Evolutionary conservation across 2,888 invertebrate genomes (phyloP), one percentile per base, ranked within the genome.

Genomic region (Cheilosia vernalis): DNA sequence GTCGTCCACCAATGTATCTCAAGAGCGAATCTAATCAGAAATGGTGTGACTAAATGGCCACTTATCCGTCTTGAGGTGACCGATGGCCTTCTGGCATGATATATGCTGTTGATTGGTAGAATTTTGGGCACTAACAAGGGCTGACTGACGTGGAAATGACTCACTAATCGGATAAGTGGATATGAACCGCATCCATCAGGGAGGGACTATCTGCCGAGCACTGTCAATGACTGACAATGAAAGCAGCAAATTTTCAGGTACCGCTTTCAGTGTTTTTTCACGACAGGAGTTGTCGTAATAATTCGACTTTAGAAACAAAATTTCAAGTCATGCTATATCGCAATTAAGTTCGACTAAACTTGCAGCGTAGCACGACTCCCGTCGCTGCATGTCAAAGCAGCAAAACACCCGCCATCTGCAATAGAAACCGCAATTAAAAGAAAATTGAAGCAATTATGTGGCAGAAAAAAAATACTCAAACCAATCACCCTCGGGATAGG

Each of bases 351-450:
- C n/a, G 15, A 49, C 56, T 37, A 49, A 40, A 49, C 56, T 63
- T 47, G 19, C 47, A 30, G n/a, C 49, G 47, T 27, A 58, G 10
- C 44, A 47, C 21, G 30, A 7, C 15, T 19, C 1, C 19, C 40
- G 4, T 27, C 19, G 56, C 33, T 64, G 56, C 69, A 76, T 76
- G 64, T 58, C 17, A 66, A 30, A 4, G 17, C 21, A 7, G 7
- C 30, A 13, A 33, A 64, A 53, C 30, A 55, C 40, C 33, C 49
- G 69, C 64, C 80, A 84, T 76, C 69, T 84, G 84, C 80, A 80
- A 84, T 61, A 64, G 69, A 74, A 66, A 76, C 74, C 70, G 47
- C 80, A 80, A 84, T 84, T 84, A 80, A 80, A 84, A 70, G 69
- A 42, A 74, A 80, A 80, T 84, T 79, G 69, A 84, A 76, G 64